A percentile compares a stretch with the other conserved stretches of the same genome.
Evolutionary conservation across 2,888 invertebrate species (phyloP).

Genomic region (Platycheirus albimanus): DNA sequence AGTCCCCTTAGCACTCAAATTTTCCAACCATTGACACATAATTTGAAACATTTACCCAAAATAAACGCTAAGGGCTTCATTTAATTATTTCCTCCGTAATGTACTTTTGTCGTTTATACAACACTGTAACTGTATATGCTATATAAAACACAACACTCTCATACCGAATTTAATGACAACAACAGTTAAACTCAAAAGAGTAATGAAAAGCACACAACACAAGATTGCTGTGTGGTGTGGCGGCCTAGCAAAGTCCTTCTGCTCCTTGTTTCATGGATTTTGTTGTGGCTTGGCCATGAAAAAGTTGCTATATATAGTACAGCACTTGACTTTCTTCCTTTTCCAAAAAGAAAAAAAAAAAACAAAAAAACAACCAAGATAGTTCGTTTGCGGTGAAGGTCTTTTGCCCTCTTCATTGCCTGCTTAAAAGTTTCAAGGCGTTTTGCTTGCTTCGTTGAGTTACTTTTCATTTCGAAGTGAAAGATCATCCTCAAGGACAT

Average conservation of each 20-base stretch:
- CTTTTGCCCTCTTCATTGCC: conserved; percentile 47
- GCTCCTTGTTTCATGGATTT: neutral
- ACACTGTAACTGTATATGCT: neutral
- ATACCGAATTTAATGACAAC: conserved; percentile 63
- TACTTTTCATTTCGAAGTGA: conserved; percentile 47
- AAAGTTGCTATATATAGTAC: conserved; percentile 32
- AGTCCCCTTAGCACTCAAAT: conserved; percentile 1
- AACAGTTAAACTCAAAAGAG: conserved; percentile 60
- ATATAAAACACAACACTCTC: conserved; percentile 19
- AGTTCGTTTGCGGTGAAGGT: conserved; percentile 70
- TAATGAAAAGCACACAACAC: conserved; percentile 63
- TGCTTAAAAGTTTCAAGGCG: conserved; percentile 64
- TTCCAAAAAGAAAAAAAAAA: neutral
- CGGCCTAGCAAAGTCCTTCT: neutral
- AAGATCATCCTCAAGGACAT: conserved; percentile 63
- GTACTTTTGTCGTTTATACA: neutral
- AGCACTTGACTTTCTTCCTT: conserved; percentile 59
- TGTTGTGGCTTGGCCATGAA: conserved; percentile 18
- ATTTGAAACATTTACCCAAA: conserved; percentile 49
- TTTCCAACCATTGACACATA: conserved; percentile 57
- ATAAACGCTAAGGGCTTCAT: conserved; percentile 31
- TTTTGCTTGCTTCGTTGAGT: conserved; percentile 40
- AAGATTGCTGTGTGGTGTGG: conserved; percentile 30
- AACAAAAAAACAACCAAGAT: conserved; percentile 48
- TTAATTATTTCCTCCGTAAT: conserved; percentile 61